These are phyloP conservation scores for Neolamprologus devosi DNA, from an alignment of 2,113 vertebrate species.

Conservation along the genomic window DNA sequence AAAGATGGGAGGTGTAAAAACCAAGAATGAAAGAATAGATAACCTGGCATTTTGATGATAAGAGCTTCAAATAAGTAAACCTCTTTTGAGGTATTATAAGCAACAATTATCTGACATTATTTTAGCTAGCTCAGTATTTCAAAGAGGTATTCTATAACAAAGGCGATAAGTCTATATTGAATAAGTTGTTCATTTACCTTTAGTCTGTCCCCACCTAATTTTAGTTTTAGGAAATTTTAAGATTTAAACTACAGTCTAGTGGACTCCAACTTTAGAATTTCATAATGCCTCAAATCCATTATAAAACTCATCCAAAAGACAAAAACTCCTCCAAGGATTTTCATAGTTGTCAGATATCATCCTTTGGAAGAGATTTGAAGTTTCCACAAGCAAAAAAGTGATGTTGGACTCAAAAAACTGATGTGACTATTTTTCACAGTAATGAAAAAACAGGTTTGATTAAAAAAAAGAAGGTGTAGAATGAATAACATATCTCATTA, in stretches of 20 bases:
- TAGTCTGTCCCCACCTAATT: neutral
- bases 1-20: neutral
- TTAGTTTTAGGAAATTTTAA: neutral
- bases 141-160: neutral
- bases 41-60: neutral
- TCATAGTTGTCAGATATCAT: neutral
- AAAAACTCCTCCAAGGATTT: neutral
- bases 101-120: neutral
- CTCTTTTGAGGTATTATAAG: neutral
- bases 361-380: neutral
- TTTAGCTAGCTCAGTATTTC: neutral
- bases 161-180: neutral
- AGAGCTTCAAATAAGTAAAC: rapidly evolving
- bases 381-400: neutral
- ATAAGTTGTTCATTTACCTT: neutral
- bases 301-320: neutral
- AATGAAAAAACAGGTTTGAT: neutral
- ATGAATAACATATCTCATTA: neutral
- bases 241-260: neutral
- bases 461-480: neutral
- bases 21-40: neutral
- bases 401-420: neutral
- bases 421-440: neutral
- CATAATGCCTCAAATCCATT: neutral
- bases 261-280: neutral